These are phyloP conservation scores for Ceratoteleas bidentatus DNA, from an alignment of 1,140 invertebrate species.

Conservation along the genomic window DNA sequence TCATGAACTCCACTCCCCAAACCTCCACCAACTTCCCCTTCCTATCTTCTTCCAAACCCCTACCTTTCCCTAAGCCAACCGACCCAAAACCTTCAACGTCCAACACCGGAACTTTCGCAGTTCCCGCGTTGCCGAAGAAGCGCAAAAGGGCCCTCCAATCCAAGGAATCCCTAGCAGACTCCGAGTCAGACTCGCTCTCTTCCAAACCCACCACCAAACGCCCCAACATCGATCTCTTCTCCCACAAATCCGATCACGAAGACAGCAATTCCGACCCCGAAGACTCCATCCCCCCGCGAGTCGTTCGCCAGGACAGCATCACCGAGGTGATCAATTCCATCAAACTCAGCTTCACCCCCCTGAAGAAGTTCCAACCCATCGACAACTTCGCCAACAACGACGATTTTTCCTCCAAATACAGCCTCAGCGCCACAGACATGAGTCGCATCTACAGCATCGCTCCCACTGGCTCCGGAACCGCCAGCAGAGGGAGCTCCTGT, in stretches of 20 bases:
- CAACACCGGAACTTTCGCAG: not conserved
- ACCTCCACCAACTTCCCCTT: too few species aligned
- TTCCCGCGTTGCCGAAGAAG: not conserved
- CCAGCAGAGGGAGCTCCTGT: not conserved
- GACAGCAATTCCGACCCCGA: not conserved
- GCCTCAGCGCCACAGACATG: slow-evolving; percentile 72
- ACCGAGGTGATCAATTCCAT: slow-evolving; percentile 72
- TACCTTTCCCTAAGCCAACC: too few species aligned
- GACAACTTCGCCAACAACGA: slow-evolving; percentile 19
- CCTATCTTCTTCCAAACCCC: too few species aligned
- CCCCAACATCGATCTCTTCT: not conserved
- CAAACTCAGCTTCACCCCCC: slow-evolving; percentile 66
- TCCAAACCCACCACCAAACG: not conserved
- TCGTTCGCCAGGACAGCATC: slow-evolving; percentile 69
- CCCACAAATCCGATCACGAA: not conserved
- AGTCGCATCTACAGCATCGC: slow-evolving; percentile 76
- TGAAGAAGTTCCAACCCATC: slow-evolving; percentile 42
- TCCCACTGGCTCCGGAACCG: slow-evolving; percentile 57
- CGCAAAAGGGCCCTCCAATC: not conserved
- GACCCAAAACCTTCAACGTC: too few species aligned
- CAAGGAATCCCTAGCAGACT: not conserved
- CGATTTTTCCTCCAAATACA: slow-evolving; percentile 72
- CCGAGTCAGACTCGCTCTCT: not conserved
- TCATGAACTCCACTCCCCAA: too few species aligned
- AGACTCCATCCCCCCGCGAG: slow-evolving; percentile 22